Evolutionary conservation across 2,797 vertebrate genomes (phyloP), one percentile per base, ranked within the genome.

Genomic region (Pseudomugil gertrudae): DNA sequence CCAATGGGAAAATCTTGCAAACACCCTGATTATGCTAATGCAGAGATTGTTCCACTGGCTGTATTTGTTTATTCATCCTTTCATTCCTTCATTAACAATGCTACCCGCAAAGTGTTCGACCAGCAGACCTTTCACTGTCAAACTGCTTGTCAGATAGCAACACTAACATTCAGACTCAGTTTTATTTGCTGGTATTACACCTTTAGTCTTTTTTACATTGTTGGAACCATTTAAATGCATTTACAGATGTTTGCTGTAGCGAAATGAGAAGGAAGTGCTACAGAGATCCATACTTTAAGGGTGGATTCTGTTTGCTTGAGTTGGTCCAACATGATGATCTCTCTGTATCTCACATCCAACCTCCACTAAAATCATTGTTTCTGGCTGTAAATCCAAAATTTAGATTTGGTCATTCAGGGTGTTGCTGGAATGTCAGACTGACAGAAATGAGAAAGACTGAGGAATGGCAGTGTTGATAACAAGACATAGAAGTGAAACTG

Each of bases 41-140:
- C 40, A 45, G 19, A 21, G 9, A 45, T 45, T 19, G 3, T 43
- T n/a, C 1, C 19, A 7, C 11, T n/a, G 2, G 35, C 17, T 43
- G n/a, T n/a, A 32, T 45, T 45, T 45, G 21, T 45, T 45, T 43
- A n/a, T 43, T 45, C 43, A n/a, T 15, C 35, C 14, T 4, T 14
- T 36, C 14, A 36, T 36, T 36, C 35, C 14, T 15, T 14, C 35
- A 3, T 3, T 10, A 5, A n/a, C 40, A n/a, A n/a, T n/a, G 40
- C 40, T 19, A n/a, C 7, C 40, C 40, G n/a, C 40, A 45, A 45
- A 45, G 8, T n/a, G 40, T 43, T 43, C 17, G 14, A 19, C 14
- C 15, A 40, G 38, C 6, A 6, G 47, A 74, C 76, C 61, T 69
- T 80, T 76, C 63, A 66, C 58, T 62, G 58, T 23, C 75, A 61